These are phyloP conservation scores for Halichondria panicea DNA, from an alignment of 37 sponge, comb jelly and placozoan species.

Conservation along the genomic window DNA sequence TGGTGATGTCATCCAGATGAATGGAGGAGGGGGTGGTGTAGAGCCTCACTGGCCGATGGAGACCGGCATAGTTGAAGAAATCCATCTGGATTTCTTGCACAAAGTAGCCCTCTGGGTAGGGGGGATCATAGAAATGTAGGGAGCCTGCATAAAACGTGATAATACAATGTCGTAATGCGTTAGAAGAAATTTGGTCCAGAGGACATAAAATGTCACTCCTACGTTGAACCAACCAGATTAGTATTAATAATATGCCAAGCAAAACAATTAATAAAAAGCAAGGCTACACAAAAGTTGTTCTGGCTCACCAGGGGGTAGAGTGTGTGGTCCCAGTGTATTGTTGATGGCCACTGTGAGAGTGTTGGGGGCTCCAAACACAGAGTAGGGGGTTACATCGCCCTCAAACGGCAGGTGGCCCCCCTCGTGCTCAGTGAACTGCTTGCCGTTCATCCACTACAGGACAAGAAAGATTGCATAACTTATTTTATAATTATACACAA, in stretches of 20 bases:
- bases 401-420: conserved; percentile 76
- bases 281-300: too few relatives aligned
- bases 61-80: conserved; percentile 77
- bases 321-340: conserved; percentile 63
- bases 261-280: too few relatives aligned
- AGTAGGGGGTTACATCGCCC: conserved; percentile 17
- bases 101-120: conserved; percentile 38
- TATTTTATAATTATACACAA: too few relatives aligned
- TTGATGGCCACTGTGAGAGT: conserved; percentile 72
- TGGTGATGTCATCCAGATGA: conserved; percentile 38
- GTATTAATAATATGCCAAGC: too few relatives aligned
- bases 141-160: too few relatives aligned
- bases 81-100: conserved; percentile 57
- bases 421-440: conserved; percentile 24
- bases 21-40: conserved; percentile 51
- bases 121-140: neutral
- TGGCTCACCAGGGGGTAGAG: conserved; percentile 56
- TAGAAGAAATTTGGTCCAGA: neutral
- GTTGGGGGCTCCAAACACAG: conserved; percentile 14
- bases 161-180: too few relatives aligned
- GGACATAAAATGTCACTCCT: neutral
- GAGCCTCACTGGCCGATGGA: conserved; percentile 61
- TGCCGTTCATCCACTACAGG: conserved; percentile 70
- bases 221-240: too few relatives aligned
- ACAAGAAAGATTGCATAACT: too few relatives aligned